Conservation (phyloP, 2,797 vertebrate genomes). For the Trachops cirrhosus region DNA sequence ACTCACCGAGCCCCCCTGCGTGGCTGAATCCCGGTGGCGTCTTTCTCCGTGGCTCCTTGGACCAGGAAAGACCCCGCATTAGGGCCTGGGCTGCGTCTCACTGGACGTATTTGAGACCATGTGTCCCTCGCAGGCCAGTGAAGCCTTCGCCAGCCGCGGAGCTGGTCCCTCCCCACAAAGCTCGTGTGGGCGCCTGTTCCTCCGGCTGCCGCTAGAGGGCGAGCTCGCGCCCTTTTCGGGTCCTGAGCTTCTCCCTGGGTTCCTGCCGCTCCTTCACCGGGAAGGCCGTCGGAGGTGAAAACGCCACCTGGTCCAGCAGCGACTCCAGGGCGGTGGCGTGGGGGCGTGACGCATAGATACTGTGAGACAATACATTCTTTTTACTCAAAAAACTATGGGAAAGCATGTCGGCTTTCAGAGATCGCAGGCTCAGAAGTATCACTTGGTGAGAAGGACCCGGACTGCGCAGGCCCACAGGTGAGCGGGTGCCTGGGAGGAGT, state of each 20-base stretch:
- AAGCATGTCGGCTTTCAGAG: not conserved
- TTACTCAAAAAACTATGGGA: not conserved
- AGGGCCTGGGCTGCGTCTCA: not conserved
- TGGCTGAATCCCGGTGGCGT: not conserved
- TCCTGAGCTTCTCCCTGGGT: not conserved
- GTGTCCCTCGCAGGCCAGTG: too few relatives aligned
- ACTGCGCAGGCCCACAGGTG: not conserved
- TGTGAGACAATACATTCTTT: not conserved
- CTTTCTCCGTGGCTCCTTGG: not conserved
- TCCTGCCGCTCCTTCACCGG: too few relatives aligned
- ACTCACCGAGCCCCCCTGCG: not conserved
- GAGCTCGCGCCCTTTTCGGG: too few relatives aligned
- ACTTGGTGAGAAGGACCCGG: not conserved
- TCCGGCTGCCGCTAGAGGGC: too few relatives aligned
- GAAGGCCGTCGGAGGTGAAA: not conserved
- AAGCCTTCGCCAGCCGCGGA: too few relatives aligned
- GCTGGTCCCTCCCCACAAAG: too few relatives aligned
- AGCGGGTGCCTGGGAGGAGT: too few relatives aligned
- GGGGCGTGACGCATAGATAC: not conserved
- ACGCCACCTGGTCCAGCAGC: not conserved
- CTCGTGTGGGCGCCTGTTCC: too few relatives aligned
- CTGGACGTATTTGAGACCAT: too few relatives aligned
- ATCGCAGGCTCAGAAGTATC: not conserved
- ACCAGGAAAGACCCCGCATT: not conserved
- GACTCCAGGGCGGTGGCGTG: not conserved